Conservation (phyloP, 2,113 vertebrate genomes). For the Oreochromis aureus region DNA sequence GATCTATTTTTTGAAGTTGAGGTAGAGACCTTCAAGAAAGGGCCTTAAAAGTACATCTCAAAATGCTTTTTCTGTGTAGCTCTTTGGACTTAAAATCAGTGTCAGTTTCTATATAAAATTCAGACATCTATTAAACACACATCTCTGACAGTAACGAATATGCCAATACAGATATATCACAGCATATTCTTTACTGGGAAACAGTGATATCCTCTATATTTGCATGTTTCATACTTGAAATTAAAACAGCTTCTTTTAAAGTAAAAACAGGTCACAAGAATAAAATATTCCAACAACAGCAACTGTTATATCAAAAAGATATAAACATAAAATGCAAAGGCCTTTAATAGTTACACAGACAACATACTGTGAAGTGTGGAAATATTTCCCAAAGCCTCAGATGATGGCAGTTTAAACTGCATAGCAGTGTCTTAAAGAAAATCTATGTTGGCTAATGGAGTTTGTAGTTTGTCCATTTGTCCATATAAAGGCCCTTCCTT, state of each 20-base stretch:
- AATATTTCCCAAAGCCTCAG: not conserved
- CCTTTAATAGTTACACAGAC: not conserved
- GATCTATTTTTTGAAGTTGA: not conserved
- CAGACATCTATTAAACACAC: not conserved
- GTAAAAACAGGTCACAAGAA: not conserved
- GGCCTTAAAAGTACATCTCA: not conserved
- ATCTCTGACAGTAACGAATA: not conserved
- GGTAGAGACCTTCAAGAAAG: not conserved
- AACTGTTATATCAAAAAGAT: not conserved
- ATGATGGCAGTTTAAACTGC: not conserved
- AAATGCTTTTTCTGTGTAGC: not conserved
- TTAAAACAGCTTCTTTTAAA: not conserved
- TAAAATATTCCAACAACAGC: not conserved
- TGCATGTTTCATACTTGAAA: not conserved
- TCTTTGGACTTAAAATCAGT: not conserved
- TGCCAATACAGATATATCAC: not conserved
- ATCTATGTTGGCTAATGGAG: not conserved
- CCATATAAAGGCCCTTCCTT: not conserved
- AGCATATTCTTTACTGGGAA: not conserved
- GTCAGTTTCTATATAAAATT: not conserved
- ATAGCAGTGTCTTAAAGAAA: not conserved
- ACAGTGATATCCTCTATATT: not conserved
- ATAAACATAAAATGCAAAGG: not conserved
- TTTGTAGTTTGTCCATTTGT: not conserved
- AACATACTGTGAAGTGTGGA: not conserved